Base-by-base conservation (phyloP, 1,140 invertebrate species). In the Leptinotarsa defecta region DNA sequence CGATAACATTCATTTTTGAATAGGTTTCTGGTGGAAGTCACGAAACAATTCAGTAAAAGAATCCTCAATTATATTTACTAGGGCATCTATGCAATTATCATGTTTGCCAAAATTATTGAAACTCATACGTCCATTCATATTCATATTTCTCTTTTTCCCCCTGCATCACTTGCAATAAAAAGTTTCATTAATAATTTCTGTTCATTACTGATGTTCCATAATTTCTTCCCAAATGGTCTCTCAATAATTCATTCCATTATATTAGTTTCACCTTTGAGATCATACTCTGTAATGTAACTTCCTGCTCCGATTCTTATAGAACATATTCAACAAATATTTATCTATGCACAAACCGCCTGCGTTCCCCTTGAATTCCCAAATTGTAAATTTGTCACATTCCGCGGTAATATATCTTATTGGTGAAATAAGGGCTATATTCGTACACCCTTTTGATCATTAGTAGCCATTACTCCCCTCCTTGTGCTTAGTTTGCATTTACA, bases 401-500 rank as follows among this genome's bases (percentile, higher is more conserved):
- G 68, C 67, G 75, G 75, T 77, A 78, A 83, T 83, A 73, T 83
- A 83, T 84, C 82, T 83, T 83, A 82, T 84, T 79, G 80, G 77
- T 65, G 65, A 63, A 75, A 80, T 84, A 84, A 81, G 82, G 83
- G 77, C 81, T 80, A 83, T 83, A 79, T 81, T 84, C 81, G 82
- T 80, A 64, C 74, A 76, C 78, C 77, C 77, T 76, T 74, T 68
- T 77, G 78, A 83, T 84, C 83, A 84, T 84, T 84, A 84, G 82
- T 82, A 77, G 78, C 81, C 80, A 80, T 81, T 78, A 78, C 80
- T 77, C 81, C 80, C 80, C 82, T 83, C 80, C 82, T 83, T 84
- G 80, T 84, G 83, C 83, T 84, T 84, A 84, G 83, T 84, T 84
- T 84, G 83, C 83, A 84, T 84, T 84, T 84, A 84, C 83, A 84